Percentiles rank a stretch among this genome's conserved stretches.
Evolutionary conservation across 2,797 vertebrate genomes (phyloP).

Genomic region (Cirrhinus mrigala): DNA sequence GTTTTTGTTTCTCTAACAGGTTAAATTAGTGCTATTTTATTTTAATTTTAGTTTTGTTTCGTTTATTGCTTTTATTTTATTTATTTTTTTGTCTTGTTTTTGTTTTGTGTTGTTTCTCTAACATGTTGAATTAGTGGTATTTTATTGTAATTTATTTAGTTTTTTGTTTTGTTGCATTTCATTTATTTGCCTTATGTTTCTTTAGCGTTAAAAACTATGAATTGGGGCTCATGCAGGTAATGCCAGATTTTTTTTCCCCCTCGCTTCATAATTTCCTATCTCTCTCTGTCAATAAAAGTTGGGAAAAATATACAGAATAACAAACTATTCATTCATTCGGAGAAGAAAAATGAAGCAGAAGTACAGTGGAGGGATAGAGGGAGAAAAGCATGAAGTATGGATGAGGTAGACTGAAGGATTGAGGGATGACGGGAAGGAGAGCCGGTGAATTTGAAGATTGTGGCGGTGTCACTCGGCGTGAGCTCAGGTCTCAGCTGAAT

Average conservation of each 20-base stretch:
- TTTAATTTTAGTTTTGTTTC: no score
- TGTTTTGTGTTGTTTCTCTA: no score
- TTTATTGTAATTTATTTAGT: no score
- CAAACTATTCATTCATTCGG: not conserved
- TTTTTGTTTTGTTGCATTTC: no score
- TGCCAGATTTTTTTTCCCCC: not conserved
- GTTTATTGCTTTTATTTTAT: no score
- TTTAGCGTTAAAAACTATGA: not conserved
- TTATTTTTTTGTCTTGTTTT: no score
- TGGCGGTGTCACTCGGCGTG: conserved; percentile 47
- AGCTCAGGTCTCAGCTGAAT: conserved; percentile 53
- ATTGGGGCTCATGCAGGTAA: not conserved
- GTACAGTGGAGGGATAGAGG: not conserved
- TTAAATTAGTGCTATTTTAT: no score
- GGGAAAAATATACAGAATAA: not conserved
- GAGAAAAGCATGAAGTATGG: not conserved
- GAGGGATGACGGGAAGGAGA: not conserved
- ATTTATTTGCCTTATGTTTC: not conserved
- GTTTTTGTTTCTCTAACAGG: no score
- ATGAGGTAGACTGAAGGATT: not conserved
- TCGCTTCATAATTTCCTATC: not conserved
- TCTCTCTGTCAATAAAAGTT: not conserved
- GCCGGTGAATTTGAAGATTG: conserved; percentile 15
- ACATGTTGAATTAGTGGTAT: no score
- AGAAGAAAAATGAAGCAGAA: not conserved